phyloP scores from a whole-genome alignment of 2,797 vertebrate genomes.

The Gallinago solitaria region DNA sequence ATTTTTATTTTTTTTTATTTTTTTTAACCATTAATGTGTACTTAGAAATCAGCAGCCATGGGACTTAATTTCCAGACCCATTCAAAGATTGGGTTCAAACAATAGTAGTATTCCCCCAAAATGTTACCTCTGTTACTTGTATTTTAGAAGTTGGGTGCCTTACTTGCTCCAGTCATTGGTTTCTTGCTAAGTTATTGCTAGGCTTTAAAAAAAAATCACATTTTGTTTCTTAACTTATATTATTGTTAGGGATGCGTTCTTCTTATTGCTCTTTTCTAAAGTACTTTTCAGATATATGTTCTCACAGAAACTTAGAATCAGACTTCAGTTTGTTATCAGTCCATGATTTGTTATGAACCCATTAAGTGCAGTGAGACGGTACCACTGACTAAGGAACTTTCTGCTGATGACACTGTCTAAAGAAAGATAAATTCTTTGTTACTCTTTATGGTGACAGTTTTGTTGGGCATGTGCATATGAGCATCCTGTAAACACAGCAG shows the following conservation, averaged over 20 bases:
- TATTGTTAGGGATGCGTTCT: not conserved
- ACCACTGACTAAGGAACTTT: not conserved
- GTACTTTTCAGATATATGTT: not conserved
- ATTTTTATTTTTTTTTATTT: not conserved
- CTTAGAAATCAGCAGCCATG: not conserved
- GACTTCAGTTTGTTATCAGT: not conserved
- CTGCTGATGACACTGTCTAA: not conserved
- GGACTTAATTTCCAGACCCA: not conserved
- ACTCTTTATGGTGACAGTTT: not conserved
- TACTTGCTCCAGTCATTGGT: not conserved
- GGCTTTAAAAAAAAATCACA: not conserved
- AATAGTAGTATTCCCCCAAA: not conserved
- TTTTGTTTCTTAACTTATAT: not conserved
- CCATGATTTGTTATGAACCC: not conserved
- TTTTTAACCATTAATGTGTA: not conserved
- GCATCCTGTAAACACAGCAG: fast-evolving
- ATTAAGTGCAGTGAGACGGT: not conserved
- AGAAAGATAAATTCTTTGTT: not conserved
- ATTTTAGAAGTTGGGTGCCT: not conserved
- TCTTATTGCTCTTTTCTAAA: not conserved
- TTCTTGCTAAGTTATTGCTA: not conserved
- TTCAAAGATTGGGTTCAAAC: not conserved
- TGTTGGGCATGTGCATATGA: not conserved
- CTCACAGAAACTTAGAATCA: not conserved
- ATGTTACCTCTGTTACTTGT: not conserved